These are phyloP conservation scores for Bombus ignitus DNA, from an alignment of 1,140 invertebrate genomes.

Conservation along the genomic window DNA sequence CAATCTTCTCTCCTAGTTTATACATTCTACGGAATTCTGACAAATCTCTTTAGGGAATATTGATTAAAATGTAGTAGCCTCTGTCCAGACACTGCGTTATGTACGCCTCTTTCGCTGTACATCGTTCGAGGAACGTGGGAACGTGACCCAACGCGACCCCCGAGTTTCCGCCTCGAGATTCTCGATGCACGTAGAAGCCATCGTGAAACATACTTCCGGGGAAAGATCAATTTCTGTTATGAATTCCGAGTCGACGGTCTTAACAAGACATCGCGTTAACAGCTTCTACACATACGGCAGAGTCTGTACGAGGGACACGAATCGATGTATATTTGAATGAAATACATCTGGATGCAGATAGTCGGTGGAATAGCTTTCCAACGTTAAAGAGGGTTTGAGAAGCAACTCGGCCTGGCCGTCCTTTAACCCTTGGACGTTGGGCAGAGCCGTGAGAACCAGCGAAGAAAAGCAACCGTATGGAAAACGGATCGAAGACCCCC, in stretches of 20 bases:
- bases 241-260: neutral
- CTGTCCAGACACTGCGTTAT: neutral
- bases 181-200: neutral
- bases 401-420: neutral
- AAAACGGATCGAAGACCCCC: conserved; percentile 39
- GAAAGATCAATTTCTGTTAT: neutral
- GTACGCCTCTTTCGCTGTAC: neutral
- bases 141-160: neutral
- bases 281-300: neutral
- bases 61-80: neutral
- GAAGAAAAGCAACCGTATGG: conserved; percentile 21
- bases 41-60: neutral
- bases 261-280: neutral
- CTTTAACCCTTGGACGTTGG: conserved; percentile 44
- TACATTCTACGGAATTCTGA: neutral
- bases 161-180: neutral
- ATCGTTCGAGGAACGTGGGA: neutral
- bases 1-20: too few relatives aligned
- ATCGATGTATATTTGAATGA: conserved; percentile 19
- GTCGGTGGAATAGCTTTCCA: conserved; percentile 14
- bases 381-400: conserved; percentile 35
- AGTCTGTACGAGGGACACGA: too few relatives aligned
- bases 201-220: neutral
- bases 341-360: conserved; percentile 7
- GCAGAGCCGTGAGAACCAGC: neutral